These are phyloP conservation scores for Chaetops frenatus DNA, from an alignment of 2,113 vertebrate species.

Conservation along the genomic window DNA sequence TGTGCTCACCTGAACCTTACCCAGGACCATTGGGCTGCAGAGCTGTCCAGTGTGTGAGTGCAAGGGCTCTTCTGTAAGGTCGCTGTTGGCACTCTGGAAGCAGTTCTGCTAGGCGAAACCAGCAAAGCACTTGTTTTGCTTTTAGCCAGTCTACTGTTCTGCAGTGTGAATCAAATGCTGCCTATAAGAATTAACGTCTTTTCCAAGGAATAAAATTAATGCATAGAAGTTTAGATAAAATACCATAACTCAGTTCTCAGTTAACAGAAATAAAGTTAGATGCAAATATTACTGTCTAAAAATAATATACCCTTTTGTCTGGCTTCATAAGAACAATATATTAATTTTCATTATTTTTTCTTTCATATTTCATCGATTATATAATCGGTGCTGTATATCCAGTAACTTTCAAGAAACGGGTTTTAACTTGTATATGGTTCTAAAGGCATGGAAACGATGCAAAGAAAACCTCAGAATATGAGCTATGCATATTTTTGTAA, in stretches of 20 bases:
- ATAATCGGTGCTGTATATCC: neutral
- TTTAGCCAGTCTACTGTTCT: neutral
- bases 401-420: neutral
- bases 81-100: neutral
- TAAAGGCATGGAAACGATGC: neutral
- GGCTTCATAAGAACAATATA: neutral
- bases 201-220: neutral
- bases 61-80: neutral
- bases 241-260: neutral
- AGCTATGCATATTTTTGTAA: neutral
- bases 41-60: neutral
- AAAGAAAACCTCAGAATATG: neutral
- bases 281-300: neutral
- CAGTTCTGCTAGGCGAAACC: neutral
- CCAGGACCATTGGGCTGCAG: neutral
- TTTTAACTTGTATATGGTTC: neutral
- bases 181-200: neutral
- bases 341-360: neutral
- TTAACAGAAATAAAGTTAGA: neutral
- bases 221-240: accelerated
- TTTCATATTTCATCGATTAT: neutral
- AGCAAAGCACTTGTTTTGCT: neutral
- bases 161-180: neutral
- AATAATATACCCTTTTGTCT: neutral
- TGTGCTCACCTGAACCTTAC: neutral